Evolutionary conservation across 2,888 invertebrate species (phyloP).

Genomic region (Cosmia trapezina): DNA sequence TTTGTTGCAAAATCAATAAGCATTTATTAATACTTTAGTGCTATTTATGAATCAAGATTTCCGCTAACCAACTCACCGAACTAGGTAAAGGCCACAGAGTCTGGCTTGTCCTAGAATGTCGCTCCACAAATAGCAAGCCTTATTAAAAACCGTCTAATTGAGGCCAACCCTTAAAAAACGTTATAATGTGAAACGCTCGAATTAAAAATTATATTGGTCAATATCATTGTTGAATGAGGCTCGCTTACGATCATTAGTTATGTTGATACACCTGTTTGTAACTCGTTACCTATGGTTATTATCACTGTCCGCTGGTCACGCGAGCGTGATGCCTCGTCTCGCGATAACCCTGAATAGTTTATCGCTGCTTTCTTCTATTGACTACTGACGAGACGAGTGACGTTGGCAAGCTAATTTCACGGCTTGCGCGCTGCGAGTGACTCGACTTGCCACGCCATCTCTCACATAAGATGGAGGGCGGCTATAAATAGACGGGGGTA

Average conservation of each 20-base stretch:
- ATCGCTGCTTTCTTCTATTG: slow-evolving; percentile 72
- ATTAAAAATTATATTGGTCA: slow-evolving; percentile 28
- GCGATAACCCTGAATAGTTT: slow-evolving; percentile 79
- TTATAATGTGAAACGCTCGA: slow-evolving; percentile 17
- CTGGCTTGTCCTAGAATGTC: slow-evolving; percentile 46
- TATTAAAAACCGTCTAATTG: slow-evolving; percentile 57
- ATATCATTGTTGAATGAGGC: slow-evolving; percentile 31
- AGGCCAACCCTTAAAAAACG: slow-evolving; percentile 48
- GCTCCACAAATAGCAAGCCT: slow-evolving; percentile 54
- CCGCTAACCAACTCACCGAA: slow-evolving; percentile 37
- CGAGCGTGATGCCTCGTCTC: slow-evolving; percentile 72
- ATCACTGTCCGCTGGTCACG: slow-evolving; percentile 67
- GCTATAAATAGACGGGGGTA: slow-evolving; percentile 32
- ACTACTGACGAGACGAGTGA: slow-evolving; percentile 76
- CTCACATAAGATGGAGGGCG: slow-evolving; percentile 14
- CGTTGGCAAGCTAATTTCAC: slow-evolving; percentile 67
- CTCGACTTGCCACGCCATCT: slow-evolving; percentile 39
- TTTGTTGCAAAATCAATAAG: slow-evolving; percentile 18
- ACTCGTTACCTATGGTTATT: slow-evolving; percentile 67
- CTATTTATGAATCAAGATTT: slow-evolving; percentile 46
- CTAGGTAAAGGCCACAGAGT: slow-evolving; percentile 60
- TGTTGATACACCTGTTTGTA: slow-evolving; percentile 59
- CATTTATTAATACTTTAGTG: slow-evolving; percentile 25
- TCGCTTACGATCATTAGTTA: slow-evolving; percentile 37
- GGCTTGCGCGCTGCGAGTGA: slow-evolving; percentile 41